These are phyloP conservation scores for Albula glossodonta DNA, from an alignment of 2,113 vertebrate species.

Conservation along the genomic window DNA sequence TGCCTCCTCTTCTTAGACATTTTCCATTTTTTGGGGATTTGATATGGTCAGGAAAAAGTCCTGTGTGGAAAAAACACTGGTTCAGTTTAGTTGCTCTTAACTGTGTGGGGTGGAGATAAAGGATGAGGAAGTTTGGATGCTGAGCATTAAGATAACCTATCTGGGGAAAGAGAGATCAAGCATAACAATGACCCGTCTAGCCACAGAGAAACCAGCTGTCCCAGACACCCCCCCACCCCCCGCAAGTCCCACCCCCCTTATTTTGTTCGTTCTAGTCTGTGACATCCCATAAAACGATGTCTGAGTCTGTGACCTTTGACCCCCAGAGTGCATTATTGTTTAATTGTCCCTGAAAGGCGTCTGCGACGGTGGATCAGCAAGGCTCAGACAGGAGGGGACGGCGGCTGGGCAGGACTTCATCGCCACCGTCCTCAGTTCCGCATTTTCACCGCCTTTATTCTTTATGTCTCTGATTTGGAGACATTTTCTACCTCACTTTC, in stretches of 20 bases:
- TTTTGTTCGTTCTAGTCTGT: conserved; percentile 47
- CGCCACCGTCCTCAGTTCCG: background rate
- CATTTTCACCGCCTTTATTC: background rate
- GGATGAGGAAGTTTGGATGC: conserved; percentile 20
- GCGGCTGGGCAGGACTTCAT: background rate
- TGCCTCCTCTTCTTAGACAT: too few relatives aligned
- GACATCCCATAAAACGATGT: conserved; percentile 57
- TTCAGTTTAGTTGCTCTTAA: background rate
- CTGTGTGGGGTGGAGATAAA: background rate
- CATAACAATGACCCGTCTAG: conserved; percentile 57
- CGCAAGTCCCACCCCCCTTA: conserved; percentile 42
- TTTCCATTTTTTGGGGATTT: too few relatives aligned
- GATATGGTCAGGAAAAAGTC: background rate
- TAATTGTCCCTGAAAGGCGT: conserved; percentile 42
- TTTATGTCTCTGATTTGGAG: background rate
- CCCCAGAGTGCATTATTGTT: conserved; percentile 49
- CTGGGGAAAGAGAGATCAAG: conserved; percentile 11
- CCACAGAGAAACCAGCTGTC: conserved; percentile 60
- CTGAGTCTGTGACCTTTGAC: conserved; percentile 59
- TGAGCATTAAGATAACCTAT: background rate
- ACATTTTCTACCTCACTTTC: too few relatives aligned
- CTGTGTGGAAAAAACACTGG: background rate
- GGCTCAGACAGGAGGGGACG: background rate
- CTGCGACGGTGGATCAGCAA: background rate
- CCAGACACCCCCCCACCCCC: conserved; percentile 52